These are phyloP conservation scores for Empis stercorea DNA, from an alignment of 2,888 invertebrate genomes.

Conservation along the genomic window DNA sequence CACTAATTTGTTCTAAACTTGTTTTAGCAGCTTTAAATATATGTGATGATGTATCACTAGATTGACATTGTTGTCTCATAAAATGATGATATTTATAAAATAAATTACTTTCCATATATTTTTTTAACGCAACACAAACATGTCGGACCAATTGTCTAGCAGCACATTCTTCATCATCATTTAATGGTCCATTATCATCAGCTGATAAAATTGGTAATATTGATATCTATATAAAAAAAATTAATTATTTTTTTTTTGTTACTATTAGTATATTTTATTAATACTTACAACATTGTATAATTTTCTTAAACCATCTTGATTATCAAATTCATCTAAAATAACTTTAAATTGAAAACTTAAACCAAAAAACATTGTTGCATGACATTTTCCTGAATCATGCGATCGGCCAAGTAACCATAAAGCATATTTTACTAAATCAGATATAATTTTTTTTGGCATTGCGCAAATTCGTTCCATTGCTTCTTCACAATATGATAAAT, in stretches of 20 bases:
- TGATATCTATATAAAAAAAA: too few species aligned
- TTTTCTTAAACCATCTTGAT: conserved; percentile 79
- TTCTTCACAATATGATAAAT: conserved; percentile 92
- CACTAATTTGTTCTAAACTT: conserved; percentile 68
- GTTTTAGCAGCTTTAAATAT: conserved; percentile 48
- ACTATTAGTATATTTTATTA: too few species aligned
- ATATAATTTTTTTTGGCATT: conserved; percentile 62
- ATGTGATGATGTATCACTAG: conserved; percentile 30
- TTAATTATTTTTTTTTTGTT: not conserved
- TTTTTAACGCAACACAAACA: conserved; percentile 76
- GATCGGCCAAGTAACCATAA: conserved; percentile 93
- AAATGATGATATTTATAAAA: conserved; percentile 63
- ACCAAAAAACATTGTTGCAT: conserved; percentile 97
- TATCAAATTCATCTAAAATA: conserved; percentile 89
- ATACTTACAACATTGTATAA: conserved; percentile 75
- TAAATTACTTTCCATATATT: conserved; percentile 86
- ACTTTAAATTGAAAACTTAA: conserved; percentile 86
- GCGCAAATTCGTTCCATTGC: conserved; percentile 93
- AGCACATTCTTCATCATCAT: conserved; percentile 83
- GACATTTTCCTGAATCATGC: conserved; percentile 94
- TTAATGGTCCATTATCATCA: conserved; percentile 48
- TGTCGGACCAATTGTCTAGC: conserved; percentile 83
- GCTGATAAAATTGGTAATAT: conserved; percentile 70
- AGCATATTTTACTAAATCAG: conserved; percentile 74
- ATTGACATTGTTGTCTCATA: conserved; percentile 43